Base-by-base conservation (phyloP, 2,888 invertebrate genomes). In the Agapostemon virescens region DNA sequence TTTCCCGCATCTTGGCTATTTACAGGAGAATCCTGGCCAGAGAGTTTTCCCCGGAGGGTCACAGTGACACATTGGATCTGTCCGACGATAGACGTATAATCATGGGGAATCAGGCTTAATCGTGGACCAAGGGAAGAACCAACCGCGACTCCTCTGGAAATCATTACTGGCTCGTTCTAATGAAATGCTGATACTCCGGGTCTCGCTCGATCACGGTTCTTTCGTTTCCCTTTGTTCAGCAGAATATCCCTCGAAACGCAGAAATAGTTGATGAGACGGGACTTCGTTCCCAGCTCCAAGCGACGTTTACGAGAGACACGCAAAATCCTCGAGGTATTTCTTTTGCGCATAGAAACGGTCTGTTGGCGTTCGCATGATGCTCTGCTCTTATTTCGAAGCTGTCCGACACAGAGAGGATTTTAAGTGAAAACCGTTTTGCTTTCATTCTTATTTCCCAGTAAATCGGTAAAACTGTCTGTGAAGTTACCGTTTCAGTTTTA, bases 61-160 rank as follows among this genome's bases (percentile, higher is more conserved):
- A 55, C 74, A 71, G 86, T 86, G 84, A 86, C 86, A 86, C 81
- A 83, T 83, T 83, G 79, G 30, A 76, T 74, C 83, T 86, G 75
- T 76, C 77, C 72, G 36, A 61, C 70, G 74, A 30, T 72, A 74
- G 73, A 74, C 71, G 70, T 83, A 77, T 75, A 79, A 84, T 84
- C 81, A 71, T 52, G 63, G 55, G 77, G 74, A 81, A 82, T 78
- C 78, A 67, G 58, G 72, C 67, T 66, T 82, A 81, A 82, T 83
- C 71, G 71, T 69, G 45, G 30, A 2, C 52, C 26, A 17, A 33
- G 1, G 55, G 45, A 71, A 64, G 73, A 49, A 70, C 38, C 42
- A 38, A 38, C 55, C 33, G 40, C 69, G 69, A 23, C 30, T 70
- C 42, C 33, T 30, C 63, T 69, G 55, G 64, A 64, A 75, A 33